Evolutionary conservation across 2,113 vertebrate species (phyloP), one percentile per base, ranked within the genome.

Genomic region (Nerophis lumbriciformis): DNA sequence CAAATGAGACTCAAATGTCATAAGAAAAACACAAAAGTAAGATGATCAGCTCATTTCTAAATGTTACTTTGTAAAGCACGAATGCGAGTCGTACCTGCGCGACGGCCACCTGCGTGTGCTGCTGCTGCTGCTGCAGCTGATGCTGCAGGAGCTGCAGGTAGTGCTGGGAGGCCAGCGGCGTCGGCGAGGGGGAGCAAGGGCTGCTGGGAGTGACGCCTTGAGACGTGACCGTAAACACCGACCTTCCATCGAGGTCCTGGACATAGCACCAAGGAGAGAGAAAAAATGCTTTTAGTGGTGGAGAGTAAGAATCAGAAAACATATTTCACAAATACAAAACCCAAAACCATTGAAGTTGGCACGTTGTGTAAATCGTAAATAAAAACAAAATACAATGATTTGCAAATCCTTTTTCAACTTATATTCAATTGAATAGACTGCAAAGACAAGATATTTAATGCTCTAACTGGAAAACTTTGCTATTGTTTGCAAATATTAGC

Each of bases 51-150:
- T 28, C 28, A 28, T 28, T 28, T 28, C 28, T 28, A 28, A 28
- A 28, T 28, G 28, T 28, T 28, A 28, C 28, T 28, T 28, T 28
- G 37, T 42, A 10, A 51, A 2, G 48, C 6, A n/a, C 51, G 5
- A 8, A n/a, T 42, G 35, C 28, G 11, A n/a, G 2, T 12, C 1
- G 16, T 8, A 94, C 94, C 93, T 96, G 94, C 14, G 94, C 93
- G 5, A 92, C 91, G 0, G 92, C 93, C 83, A 93, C 93, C 80
- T 94, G 94, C 0, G 94, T 93, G 88, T 94, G 93, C 69, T 93
- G 90, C 85, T 93, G 91, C 50, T 95, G 94, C 85, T 94, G 92
- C 57, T 90, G 89, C 1, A 93, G 86, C 81, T 92, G 92, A 74
- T 93, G 91, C 81, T 94, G 91, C 6, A 94, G 90, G n/a, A 93